Percentiles rank a stretch among this genome's conserved stretches.
Conservation (phyloP, 2,888 invertebrate genomes). For the Blastobasis lacticolella region DNA sequence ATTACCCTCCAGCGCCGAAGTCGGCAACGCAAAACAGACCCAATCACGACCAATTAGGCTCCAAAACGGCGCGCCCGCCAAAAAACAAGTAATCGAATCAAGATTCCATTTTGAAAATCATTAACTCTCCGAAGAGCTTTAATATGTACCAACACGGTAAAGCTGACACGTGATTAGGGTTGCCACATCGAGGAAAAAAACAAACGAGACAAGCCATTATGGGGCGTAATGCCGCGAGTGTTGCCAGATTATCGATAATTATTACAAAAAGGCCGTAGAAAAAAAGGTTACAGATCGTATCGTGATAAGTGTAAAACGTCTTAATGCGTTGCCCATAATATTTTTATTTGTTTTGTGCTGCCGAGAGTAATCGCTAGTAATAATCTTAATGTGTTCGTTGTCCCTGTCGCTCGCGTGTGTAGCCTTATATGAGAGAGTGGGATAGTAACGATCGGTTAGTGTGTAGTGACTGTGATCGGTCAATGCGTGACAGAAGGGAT, state of each 20-base stretch:
- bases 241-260: slow-evolving; percentile 73
- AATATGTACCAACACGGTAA: slow-evolving; percentile 52
- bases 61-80: slow-evolving; percentile 15
- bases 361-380: slow-evolving; percentile 38
- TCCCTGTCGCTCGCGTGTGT: slow-evolving; percentile 28
- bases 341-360: slow-evolving; percentile 67
- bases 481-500: slow-evolving; percentile 39
- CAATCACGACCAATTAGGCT: slow-evolving; percentile 33
- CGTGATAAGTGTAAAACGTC: slow-evolving; percentile 61
- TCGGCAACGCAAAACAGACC: slow-evolving; percentile 24
- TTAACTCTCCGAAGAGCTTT: slow-evolving; percentile 45
- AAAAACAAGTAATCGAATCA: slow-evolving; percentile 49
- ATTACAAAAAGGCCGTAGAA: slow-evolving; percentile 48
- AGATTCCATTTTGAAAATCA: slow-evolving; percentile 52
- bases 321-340: slow-evolving; percentile 65
- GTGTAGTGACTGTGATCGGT: slow-evolving; percentile 57
- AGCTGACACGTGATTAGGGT: slow-evolving; percentile 73
- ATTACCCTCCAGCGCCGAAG: slow-evolving; percentile 21
- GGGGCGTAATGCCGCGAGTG: slow-evolving; percentile 51
- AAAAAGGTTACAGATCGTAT: slow-evolving; percentile 51
- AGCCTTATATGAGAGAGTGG: slow-evolving; percentile 22
- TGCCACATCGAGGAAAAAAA: slow-evolving; percentile 50
- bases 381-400: slow-evolving; percentile 53
- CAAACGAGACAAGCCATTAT: slow-evolving; percentile 61
- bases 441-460: slow-evolving; percentile 28